These are phyloP conservation scores for Crossocerus cetratus DNA, from an alignment of 2,888 invertebrate genomes.

Conservation along the genomic window DNA sequence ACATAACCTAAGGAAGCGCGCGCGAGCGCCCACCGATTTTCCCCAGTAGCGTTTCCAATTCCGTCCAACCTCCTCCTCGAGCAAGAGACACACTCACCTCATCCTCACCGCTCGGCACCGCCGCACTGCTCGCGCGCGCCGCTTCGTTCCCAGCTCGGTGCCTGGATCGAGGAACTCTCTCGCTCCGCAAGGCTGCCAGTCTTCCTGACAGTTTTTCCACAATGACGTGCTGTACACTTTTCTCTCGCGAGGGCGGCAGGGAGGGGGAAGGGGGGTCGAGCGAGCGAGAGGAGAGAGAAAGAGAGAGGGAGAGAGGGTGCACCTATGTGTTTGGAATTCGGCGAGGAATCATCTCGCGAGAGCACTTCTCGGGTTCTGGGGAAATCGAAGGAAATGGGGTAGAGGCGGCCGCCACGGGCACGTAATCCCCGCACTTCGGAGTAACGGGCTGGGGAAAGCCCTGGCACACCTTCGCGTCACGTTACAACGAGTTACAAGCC, in stretches of 20 bases:
- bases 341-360: constrained; percentile 46
- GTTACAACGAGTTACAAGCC: constrained; percentile 63
- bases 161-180: too few relatives aligned
- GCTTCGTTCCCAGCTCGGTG: constrained; percentile 18
- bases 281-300: too few relatives aligned
- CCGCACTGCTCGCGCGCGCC: not conserved
- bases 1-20: constrained; percentile 64
- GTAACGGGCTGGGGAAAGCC: constrained; percentile 55
- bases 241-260: constrained; percentile 32
- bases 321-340: too few relatives aligned
- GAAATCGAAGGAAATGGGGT: constrained; percentile 4
- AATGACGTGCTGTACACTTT: constrained; percentile 33
- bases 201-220: constrained; percentile 56
- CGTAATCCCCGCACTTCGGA: constrained; percentile 41
- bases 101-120: constrained; percentile 33
- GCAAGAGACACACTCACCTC: constrained; percentile 56
- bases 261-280: constrained; percentile 20
- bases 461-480: constrained; percentile 65
- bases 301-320: too few relatives aligned
- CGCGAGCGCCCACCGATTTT: constrained; percentile 37
- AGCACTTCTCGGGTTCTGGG: too few relatives aligned
- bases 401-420: constrained; percentile 23
- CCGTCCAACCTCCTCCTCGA: too few relatives aligned
- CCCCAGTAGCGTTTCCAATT: constrained; percentile 12
- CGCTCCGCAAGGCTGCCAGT: not conserved